These are phyloP conservation scores for Danio albolineatus DNA, from an alignment of 2,797 vertebrate species.

Conservation along the genomic window DNA sequence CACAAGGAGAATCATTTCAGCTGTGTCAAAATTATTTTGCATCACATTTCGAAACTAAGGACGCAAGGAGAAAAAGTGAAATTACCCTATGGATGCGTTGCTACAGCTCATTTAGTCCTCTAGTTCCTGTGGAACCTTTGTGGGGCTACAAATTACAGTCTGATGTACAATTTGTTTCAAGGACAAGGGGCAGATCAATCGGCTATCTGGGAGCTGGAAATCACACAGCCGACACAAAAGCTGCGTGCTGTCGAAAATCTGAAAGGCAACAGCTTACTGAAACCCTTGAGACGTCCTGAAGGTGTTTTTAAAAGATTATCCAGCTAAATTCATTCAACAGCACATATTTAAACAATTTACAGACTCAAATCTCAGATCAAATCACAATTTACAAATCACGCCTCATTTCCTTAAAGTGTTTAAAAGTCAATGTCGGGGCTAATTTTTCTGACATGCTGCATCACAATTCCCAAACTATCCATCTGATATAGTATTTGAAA, in stretches of 20 bases:
- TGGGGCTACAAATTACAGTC: conserved; percentile 22
- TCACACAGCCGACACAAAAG: conserved; percentile 27
- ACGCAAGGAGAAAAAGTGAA: neutral
- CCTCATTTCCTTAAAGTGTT: neutral
- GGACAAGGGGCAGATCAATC: conserved; percentile 44
- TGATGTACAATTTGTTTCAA: conserved; percentile 33
- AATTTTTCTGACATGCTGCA: neutral
- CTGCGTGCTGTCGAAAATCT: neutral
- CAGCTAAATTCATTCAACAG: conserved; percentile 17
- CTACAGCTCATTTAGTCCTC: conserved; percentile 1
- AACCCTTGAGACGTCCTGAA: conserved; percentile 2
- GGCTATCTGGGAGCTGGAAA: conserved; percentile 24
- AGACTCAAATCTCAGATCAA: too few species aligned
- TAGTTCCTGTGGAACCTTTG: conserved; percentile 11
- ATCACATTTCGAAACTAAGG: neutral
- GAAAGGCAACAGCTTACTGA: neutral
- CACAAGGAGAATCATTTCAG: neutral
- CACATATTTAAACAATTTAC: conserved; percentile 18
- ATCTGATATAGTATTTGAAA: too few species aligned
- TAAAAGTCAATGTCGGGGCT: conserved; percentile 32
- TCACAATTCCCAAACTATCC: too few species aligned
- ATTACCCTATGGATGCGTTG: neutral
- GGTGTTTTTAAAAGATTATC: conserved; percentile 10
- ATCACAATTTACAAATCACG: conserved; percentile 26
- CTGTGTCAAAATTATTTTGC: neutral